Conservation (phyloP, 2,888 invertebrate genomes). For the Hermodice carunculata region DNA sequence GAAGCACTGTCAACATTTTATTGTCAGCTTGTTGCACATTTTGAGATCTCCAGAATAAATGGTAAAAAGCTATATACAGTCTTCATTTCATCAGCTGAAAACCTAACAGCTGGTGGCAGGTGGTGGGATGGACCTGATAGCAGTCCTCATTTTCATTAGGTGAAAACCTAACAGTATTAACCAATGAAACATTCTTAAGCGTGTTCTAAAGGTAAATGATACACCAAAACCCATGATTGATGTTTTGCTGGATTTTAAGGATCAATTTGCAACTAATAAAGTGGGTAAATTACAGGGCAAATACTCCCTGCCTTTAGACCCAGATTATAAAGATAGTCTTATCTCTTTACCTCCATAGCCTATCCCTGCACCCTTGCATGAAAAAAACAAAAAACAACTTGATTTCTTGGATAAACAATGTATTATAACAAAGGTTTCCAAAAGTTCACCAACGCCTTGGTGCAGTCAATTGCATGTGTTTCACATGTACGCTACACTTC, state of each 20-base stretch:
- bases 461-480: slow-evolving; percentile 1
- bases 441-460: neutral
- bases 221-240: no score
- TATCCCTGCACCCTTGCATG: neutral
- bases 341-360: neutral
- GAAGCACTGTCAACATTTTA: no score
- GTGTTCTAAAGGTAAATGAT: neutral
- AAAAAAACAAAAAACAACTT: neutral
- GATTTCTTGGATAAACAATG: neutral
- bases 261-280: neutral
- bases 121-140: no score
- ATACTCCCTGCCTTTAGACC: neutral
- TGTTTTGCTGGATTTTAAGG: neutral
- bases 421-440: neutral
- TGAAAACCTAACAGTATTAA: neutral
- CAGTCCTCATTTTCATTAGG: neutral
- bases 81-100: no score
- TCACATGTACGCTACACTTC: neutral
- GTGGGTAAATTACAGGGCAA: slow-evolving; percentile 3
- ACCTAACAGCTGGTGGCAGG: no score
- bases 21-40: no score
- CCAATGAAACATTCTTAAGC: neutral
- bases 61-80: no score
- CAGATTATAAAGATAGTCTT: slow-evolving; percentile 9
- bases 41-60: no score